Percentiles rank a stretch among this genome's conserved stretches.
These are phyloP conservation scores for Hylaeus anthracinus DNA, from an alignment of 1,140 invertebrate species.

Conservation along the genomic window DNA sequence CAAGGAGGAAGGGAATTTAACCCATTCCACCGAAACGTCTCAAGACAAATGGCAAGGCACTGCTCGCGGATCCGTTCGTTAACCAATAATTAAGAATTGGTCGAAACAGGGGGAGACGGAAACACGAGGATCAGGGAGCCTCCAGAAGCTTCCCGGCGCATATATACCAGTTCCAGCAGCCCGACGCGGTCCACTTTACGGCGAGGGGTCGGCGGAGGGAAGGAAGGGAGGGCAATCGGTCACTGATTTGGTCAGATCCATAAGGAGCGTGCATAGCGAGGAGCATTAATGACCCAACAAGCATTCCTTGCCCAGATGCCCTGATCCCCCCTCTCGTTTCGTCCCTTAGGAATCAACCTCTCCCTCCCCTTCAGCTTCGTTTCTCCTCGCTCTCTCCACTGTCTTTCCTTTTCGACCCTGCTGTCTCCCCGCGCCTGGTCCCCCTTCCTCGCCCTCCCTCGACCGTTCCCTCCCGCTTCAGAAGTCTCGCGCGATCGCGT, in stretches of 20 bases:
- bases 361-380: constrained; percentile 17
- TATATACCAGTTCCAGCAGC: constrained; percentile 43
- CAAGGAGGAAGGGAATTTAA: constrained; percentile 6
- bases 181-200: constrained; percentile 54
- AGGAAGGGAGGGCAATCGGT: constrained; percentile 70
- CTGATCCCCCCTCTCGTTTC: constrained; percentile 43
- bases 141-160: constrained; percentile 38
- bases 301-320: constrained; percentile 74
- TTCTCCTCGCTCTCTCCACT: constrained; percentile 31
- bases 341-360: constrained; percentile 40
- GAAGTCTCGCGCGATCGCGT: constrained; percentile 78
- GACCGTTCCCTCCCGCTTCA: constrained; percentile 58
- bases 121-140: constrained; percentile 1
- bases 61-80: background rate
- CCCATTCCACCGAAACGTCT: no score
- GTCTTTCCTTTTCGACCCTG: constrained; percentile 9
- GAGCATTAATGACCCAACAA: constrained; percentile 78
- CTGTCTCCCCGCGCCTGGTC: constrained; percentile 26
- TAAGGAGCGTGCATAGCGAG: constrained; percentile 75
- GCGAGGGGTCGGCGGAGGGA: constrained; percentile 17
- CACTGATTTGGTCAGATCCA: constrained; percentile 78
- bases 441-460: constrained; percentile 44
- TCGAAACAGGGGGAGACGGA: background rate
- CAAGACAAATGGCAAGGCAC: background rate
- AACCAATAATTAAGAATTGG: constrained; percentile 35